A percentile compares a stretch with the other conserved stretches of the same genome.
Evolutionary conservation across 2,113 vertebrate genomes (phyloP).

Genomic region (Chloropsis cyanopogon): DNA sequence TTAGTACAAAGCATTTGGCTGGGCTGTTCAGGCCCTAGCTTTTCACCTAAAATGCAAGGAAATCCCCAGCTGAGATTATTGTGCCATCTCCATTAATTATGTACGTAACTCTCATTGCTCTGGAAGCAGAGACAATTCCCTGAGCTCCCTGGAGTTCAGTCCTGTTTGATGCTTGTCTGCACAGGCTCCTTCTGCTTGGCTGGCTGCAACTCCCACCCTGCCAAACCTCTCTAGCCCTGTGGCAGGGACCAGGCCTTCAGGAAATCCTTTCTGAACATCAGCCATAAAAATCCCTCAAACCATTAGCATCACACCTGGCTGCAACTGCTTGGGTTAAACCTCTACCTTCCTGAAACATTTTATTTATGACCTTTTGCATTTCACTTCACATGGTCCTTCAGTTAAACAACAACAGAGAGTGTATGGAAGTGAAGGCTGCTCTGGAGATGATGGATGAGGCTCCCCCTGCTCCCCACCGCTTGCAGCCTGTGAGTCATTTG

Average conservation of each 20-base stretch:
- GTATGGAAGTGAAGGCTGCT: background rate
- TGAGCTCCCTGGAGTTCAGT: background rate
- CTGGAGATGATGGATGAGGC: constrained; percentile 23
- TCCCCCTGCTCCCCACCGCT: background rate
- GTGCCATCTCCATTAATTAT: background rate
- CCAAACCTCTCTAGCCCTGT: background rate
- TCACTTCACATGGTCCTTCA: background rate
- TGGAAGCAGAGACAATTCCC: background rate
- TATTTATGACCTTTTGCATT: constrained; percentile 2
- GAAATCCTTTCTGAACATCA: background rate
- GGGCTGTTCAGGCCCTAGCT: background rate
- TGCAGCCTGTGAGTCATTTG: background rate
- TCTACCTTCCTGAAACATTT: background rate
- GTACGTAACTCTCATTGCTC: background rate
- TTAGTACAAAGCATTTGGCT: background rate
- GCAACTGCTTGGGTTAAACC: background rate
- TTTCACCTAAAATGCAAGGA: background rate
- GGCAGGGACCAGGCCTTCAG: background rate
- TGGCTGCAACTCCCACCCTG: background rate
- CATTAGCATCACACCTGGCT: background rate
- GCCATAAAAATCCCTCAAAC: background rate
- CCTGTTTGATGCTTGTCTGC: background rate
- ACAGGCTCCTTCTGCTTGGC: background rate
- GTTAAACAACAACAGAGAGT: background rate
- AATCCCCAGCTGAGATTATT: background rate